Evolutionary conservation across 1,140 invertebrate genomes (phyloP), one percentile per base, ranked within the genome.

Genomic region (Drosophila aff.): DNA sequence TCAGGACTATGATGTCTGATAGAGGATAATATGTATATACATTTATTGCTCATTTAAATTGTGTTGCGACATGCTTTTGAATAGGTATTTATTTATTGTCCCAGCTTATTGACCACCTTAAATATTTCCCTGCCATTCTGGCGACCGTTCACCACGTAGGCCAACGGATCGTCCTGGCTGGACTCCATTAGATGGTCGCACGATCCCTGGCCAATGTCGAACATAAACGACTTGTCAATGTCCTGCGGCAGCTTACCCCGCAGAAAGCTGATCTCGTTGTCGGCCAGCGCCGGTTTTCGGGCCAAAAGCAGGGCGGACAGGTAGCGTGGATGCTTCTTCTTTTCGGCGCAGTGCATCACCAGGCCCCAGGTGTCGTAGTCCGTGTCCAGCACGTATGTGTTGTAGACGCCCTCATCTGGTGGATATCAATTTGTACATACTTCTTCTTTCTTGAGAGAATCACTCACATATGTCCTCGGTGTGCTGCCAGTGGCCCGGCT

Each of bases 371-470:
- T 95, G 57, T 94, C 95, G 90, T 97, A 97, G 91, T 97, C 97
- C 1, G 96, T 96, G 87, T 97, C 97, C 76, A 98, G 84, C 0
- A 98, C 95, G 82, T 97, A 97, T 0, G 97, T 97, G 79, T 97
- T 97, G 93, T 98, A 98, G 63, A 97, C 94, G n/a, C 96, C 97
- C 93, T 97, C 96, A 93, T 97, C 97, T 98, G 93, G 10, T 31
- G 38, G 6, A 36, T 49, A 23, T 26, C 2, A 16, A 16, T 49
- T 5, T 23, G 4, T 28, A 59, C 26, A 4, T 58, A 23, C 11
- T 18, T 26, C 6, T n/a, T n/a, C 11, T 50, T 36, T 4, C 18
- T 1, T 15, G 7, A 53, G 28, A 21, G 18, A 33, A n/a, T 15
- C 38, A 93, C 94, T 95, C 93, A 97, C 97, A 98, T 33, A 96